Conservation (phyloP, 2,888 invertebrate genomes). For the Acanthacorydalis orientalis region DNA sequence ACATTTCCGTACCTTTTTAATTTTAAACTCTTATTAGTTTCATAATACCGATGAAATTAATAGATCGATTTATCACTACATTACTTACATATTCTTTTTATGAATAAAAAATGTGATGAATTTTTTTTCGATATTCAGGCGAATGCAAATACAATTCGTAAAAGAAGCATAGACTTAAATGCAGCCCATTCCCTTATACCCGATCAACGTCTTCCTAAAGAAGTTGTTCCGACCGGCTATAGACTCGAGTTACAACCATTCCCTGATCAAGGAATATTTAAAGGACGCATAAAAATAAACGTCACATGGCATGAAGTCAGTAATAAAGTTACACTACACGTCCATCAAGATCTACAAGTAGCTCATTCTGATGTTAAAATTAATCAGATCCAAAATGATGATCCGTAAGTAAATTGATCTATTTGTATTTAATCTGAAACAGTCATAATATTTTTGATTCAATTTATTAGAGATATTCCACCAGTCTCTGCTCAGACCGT, state of each 20-base stretch:
- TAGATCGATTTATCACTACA: no score
- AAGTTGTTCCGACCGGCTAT: constrained; percentile 48
- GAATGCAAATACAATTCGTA: no score
- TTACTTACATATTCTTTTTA: no score
- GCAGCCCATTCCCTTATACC: constrained; percentile 46
- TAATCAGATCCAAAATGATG: constrained; percentile 19
- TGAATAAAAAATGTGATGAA: no score
- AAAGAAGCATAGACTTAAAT: constrained; percentile 51
- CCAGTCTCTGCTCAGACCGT: constrained; percentile 11
- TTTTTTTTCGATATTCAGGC: no score
- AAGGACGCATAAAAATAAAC: constrained; percentile 51
- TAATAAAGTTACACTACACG: constrained; percentile 46
- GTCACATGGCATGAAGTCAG: constrained; percentile 44
- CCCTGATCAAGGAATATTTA: constrained; percentile 44
- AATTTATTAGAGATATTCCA: neutral
- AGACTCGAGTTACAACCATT: constrained; percentile 48
- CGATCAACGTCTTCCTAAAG: constrained; percentile 42
- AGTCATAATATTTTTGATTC: neutral
- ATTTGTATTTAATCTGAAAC: neutral
- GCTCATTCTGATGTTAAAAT: constrained; percentile 31
- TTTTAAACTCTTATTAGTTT: no score
- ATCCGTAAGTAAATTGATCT: constrained; percentile 16
- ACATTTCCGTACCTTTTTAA: no score
- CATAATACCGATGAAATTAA: no score
- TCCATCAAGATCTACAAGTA: constrained; percentile 44